A percentile compares a stretch with the other conserved stretches of the same genome.
phyloP scores from a whole-genome alignment of 92 coral and sea anemone genomes.

The Pocillopora grandis region DNA sequence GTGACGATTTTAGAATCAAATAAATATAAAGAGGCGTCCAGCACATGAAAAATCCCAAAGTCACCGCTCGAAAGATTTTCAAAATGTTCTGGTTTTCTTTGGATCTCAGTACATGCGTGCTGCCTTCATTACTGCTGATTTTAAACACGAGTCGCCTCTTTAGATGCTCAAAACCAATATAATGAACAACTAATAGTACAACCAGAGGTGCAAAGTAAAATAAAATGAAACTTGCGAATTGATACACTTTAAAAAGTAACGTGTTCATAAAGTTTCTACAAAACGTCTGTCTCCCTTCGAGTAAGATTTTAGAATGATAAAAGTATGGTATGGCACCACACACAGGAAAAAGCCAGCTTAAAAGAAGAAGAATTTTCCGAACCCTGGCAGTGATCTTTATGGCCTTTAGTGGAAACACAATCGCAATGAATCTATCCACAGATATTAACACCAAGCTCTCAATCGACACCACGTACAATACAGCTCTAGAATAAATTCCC shows the following conservation, averaged over 20 bases:
- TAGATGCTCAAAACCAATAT: constrained; percentile 3
- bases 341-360: constrained; percentile 3
- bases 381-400: not conserved
- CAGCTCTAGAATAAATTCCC: constrained; percentile 8
- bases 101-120: not conserved
- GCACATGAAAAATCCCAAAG: constrained; percentile 13
- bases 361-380: not conserved
- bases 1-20: constrained; percentile 6
- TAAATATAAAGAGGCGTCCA: constrained; percentile 33
- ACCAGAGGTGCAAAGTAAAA: constrained; percentile 17
- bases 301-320: not conserved
- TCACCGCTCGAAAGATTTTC: constrained; percentile 10
- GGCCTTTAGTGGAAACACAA: constrained; percentile 6
- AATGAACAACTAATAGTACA: not conserved
- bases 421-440: constrained; percentile 18
- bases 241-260: not conserved
- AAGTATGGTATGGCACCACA: not conserved
- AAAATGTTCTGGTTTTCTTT: constrained; percentile 16
- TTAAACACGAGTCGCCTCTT: not conserved
- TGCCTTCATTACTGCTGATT: not conserved
- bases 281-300: not conserved
- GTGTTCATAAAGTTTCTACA: constrained; percentile 11
- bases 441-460: constrained; percentile 10
- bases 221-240: not conserved
- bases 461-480: constrained; percentile 22